Base-by-base conservation (phyloP, 2,888 invertebrate genomes). In the Eurytoma adleriae region DNA sequence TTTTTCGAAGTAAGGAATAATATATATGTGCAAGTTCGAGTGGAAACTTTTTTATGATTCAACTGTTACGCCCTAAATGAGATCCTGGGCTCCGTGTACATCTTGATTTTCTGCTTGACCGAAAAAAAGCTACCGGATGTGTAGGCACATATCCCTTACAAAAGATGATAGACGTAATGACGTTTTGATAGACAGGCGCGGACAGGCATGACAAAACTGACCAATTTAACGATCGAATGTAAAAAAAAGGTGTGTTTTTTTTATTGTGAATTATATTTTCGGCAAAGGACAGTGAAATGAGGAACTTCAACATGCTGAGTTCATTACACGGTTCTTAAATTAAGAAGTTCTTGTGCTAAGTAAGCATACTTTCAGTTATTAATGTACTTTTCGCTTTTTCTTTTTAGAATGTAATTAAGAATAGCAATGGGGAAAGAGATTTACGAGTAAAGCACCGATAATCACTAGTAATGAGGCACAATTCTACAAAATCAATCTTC, bases 401-500 rank as follows among this genome's bases (percentile, higher is more conserved):
- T 61, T 73, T 62, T 27, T 69, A 72, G 72, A 71, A 71, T 70
- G 48, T 57, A 62, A 72, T 61, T 79, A 79, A 62, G 40, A 61
- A 50, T 18, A 16, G 14, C 18, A 18, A 40, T 2, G 13, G 18
- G 52, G 40, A 24, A 48, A 54, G 40, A 72, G 59, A 77, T 69
- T 70, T 20, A 24, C 24, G 27, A 18, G 18, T 20, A 74, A 68
- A 72, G 62, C 64, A 56, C 13, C 62, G 68, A 68, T 79, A 79
- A 79, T 79, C 24, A 56, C 52, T 71, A 16, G 68, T 79, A 74
- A 74, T 62, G 66, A 79, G 54, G 54, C 16, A 54, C 50, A 18
- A 64, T 64, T 62, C 57, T 24, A 50, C 62, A 18, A 74, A 79
- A 78, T 74, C 56, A 66, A 79, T 79, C 74, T 62, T 74, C 57